Percentiles rank a stretch among this genome's conserved stretches.
phyloP scores from a whole-genome alignment of 2,797 vertebrate species.

The Masticophis lateralis region DNA sequence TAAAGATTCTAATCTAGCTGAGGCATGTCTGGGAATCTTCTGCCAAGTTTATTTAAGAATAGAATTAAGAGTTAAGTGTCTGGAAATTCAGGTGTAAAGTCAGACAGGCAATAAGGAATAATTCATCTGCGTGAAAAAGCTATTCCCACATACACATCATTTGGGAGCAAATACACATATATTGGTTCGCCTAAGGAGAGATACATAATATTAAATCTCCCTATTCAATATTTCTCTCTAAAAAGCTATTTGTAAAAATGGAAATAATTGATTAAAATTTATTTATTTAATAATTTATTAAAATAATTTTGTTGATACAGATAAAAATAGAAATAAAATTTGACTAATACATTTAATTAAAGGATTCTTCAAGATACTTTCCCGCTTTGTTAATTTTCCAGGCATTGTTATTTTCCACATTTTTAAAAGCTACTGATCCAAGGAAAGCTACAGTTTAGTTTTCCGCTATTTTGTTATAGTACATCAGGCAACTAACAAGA shows the following conservation, averaged over 20 bases:
- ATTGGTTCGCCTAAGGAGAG: background rate
- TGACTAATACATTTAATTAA: background rate
- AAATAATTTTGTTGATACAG: background rate
- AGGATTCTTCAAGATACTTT: background rate
- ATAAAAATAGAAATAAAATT: background rate
- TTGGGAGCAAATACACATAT: background rate
- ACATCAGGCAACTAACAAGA: background rate
- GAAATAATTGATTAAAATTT: background rate
- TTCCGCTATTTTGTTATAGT: background rate
- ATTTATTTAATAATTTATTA: background rate
- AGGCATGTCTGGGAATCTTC: background rate
- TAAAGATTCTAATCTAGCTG: background rate
- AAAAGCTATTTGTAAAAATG: background rate
- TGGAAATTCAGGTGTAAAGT: background rate
- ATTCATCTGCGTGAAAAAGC: background rate
- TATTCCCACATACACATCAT: background rate
- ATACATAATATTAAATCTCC: background rate
- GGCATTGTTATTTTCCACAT: background rate
- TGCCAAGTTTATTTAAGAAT: background rate
- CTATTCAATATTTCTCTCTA: background rate
- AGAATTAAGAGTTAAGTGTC: background rate
- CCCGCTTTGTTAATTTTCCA: background rate
- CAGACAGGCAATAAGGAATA: background rate
- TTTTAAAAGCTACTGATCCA: background rate
- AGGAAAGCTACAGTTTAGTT: background rate